Percentiles rank a stretch among this genome's conserved stretches.
These are phyloP conservation scores for Aix galericulata DNA, from an alignment of 2,113 vertebrate genomes.

Conservation along the genomic window DNA sequence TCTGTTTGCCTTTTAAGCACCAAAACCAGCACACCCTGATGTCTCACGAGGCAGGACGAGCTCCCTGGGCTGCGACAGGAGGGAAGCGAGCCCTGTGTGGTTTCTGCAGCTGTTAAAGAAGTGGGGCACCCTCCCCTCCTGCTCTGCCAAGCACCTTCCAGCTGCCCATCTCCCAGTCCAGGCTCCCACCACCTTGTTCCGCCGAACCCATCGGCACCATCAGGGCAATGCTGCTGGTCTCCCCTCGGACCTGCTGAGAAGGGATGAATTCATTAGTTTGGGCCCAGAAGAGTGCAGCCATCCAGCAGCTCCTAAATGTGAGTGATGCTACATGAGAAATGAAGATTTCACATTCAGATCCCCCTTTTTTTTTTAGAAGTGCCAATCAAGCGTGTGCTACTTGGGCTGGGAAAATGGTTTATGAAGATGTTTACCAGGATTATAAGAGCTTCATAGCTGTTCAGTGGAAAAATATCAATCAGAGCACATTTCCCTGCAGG, in stretches of 20 bases:
- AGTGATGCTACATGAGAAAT: neutral
- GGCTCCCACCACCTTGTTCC: neutral
- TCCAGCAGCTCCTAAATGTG: conserved; percentile 30
- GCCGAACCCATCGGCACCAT: rapidly evolving
- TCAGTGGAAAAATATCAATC: neutral
- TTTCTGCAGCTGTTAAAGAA: neutral
- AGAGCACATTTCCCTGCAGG: neutral
- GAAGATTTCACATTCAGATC: conserved; percentile 24
- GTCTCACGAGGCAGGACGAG: rapidly evolving
- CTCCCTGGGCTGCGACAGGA: neutral
- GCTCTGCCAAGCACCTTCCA: rapidly evolving
- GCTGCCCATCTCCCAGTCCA: neutral
- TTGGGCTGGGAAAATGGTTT: neutral
- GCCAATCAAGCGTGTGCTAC: neutral
- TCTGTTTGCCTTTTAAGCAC: neutral
- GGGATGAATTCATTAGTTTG: neutral
- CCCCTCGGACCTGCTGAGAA: neutral
- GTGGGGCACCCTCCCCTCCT: neutral
- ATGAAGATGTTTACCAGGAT: neutral
- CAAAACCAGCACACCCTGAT: rapidly evolving
- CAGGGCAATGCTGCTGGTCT: rapidly evolving
- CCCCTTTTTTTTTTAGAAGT: neutral
- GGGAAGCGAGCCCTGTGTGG: neutral
- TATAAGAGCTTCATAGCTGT: neutral
- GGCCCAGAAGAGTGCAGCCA: conserved; percentile 26